Evolutionary conservation across 2,113 vertebrate genomes (phyloP).

Genomic region (Axis porcinus): DNA sequence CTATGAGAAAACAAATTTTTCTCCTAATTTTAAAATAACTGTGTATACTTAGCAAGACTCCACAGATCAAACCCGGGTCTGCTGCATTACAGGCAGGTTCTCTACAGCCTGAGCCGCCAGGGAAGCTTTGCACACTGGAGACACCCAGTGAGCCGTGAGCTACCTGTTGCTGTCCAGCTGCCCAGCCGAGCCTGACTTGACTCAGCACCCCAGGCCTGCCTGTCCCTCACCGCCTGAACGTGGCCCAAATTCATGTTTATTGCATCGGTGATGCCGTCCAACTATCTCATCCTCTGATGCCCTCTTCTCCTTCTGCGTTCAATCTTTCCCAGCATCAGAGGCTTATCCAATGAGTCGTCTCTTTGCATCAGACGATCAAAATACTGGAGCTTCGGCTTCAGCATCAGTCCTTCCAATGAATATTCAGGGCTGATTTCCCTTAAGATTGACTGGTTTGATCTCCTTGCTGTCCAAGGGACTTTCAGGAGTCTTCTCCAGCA

Average conservation of each 20-base stretch:
- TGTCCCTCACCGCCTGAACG: not conserved
- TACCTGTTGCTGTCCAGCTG: accelerated
- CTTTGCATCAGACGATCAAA: not conserved
- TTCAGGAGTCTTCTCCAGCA: not conserved
- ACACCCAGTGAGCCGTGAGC: accelerated
- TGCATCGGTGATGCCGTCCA: not conserved
- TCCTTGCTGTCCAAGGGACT: not conserved
- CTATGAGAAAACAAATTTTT: not conserved
- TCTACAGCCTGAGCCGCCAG: not conserved
- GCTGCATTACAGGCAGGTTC: not conserved
- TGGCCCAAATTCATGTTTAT: not conserved
- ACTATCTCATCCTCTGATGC: not conserved
- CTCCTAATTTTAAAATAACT: not conserved
- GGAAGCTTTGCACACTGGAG: accelerated
- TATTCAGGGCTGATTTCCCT: not conserved
- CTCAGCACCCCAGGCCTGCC: not conserved
- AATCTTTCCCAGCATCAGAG: not conserved
- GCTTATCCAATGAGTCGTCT: not conserved
- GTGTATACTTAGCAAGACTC: not conserved
- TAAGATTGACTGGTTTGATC: not conserved
- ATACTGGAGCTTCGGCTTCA: not conserved
- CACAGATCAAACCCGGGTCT: not conserved
- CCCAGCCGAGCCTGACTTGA: accelerated
- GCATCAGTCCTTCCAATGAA: not conserved
- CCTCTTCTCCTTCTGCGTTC: not conserved